Evolutionary conservation across 2,113 vertebrate genomes (phyloP).

Genomic region (Spheniscus mendiculus): DNA sequence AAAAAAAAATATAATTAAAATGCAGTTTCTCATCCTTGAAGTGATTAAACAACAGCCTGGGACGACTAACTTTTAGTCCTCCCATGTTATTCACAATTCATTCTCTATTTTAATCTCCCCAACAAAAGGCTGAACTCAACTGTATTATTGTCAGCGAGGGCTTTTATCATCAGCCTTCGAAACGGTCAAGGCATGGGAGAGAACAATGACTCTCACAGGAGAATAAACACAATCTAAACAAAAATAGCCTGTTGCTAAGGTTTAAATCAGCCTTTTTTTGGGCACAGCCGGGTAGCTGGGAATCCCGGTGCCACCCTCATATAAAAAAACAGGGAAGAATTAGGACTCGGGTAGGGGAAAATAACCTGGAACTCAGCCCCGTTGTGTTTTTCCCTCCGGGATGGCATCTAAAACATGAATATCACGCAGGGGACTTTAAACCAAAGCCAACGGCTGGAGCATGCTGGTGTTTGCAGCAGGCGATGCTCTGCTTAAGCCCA

Average conservation of each 20-base stretch:
- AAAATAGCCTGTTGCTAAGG: slow-evolving; percentile 28
- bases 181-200: not conserved
- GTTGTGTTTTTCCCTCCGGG: not conserved
- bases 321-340: not conserved
- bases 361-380: not conserved
- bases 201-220: slow-evolving; percentile 28
- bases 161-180: slow-evolving; percentile 17
- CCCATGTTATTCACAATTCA: slow-evolving; percentile 25
- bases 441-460: not conserved
- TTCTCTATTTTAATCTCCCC: slow-evolving; percentile 45
- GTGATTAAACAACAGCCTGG: not conserved
- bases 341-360: not conserved
- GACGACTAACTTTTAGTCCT: not conserved
- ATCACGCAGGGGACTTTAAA: not conserved
- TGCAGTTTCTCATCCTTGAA: not conserved
- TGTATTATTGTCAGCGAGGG: not conserved
- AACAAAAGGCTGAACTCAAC: slow-evolving; percentile 33
- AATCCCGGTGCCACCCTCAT: not conserved
- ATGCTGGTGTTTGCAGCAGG: not conserved
- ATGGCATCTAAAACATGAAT: not conserved
- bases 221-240: slow-evolving; percentile 3
- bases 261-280: not conserved
- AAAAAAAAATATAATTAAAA: not conserved
- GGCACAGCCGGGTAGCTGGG: not conserved
- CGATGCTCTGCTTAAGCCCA: not conserved